phyloP scores from a whole-genome alignment of 2,888 invertebrate species.

The Caradrina kadenii region DNA sequence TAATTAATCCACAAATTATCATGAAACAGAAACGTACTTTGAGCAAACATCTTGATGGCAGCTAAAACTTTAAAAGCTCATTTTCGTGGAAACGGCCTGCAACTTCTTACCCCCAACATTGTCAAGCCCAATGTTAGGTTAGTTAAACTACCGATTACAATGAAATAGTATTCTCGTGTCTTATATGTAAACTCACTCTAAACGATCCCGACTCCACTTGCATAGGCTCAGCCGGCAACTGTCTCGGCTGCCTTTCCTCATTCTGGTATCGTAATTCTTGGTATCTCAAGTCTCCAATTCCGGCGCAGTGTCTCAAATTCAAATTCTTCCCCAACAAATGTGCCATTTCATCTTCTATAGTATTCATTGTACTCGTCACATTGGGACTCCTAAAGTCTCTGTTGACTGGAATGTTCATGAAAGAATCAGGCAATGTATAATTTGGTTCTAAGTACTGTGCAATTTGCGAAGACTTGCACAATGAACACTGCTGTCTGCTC shows the following conservation, averaged over 20 bases:
- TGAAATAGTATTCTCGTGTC: not conserved
- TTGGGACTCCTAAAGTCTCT: slow-evolving; percentile 77
- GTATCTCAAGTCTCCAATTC: slow-evolving; percentile 59
- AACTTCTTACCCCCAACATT: no score
- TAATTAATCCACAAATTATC: not conserved
- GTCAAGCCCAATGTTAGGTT: no score
- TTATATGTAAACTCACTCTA: slow-evolving; percentile 66
- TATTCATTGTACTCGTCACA: slow-evolving; percentile 76
- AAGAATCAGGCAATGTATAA: slow-evolving; percentile 74
- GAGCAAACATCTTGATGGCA: not conserved
- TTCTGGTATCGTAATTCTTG: slow-evolving; percentile 39
- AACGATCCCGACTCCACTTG: slow-evolving; percentile 70
- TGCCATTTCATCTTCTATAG: slow-evolving; percentile 84
- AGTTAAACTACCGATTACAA: no score
- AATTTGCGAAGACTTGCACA: slow-evolving; percentile 81
- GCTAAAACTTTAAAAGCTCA: not conserved
- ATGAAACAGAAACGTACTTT: not conserved
- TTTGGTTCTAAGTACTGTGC: slow-evolving; percentile 70
- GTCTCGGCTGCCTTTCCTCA: slow-evolving; percentile 32
- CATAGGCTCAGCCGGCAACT: slow-evolving; percentile 61
- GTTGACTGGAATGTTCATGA: slow-evolving; percentile 73
- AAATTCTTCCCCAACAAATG: slow-evolving; percentile 79
- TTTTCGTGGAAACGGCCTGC: no score
- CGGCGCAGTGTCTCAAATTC: slow-evolving; percentile 72
- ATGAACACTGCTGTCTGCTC: slow-evolving; percentile 81